Base-by-base conservation (phyloP, 2,113 vertebrate genomes). In the Herpetotheres cachinnans region DNA sequence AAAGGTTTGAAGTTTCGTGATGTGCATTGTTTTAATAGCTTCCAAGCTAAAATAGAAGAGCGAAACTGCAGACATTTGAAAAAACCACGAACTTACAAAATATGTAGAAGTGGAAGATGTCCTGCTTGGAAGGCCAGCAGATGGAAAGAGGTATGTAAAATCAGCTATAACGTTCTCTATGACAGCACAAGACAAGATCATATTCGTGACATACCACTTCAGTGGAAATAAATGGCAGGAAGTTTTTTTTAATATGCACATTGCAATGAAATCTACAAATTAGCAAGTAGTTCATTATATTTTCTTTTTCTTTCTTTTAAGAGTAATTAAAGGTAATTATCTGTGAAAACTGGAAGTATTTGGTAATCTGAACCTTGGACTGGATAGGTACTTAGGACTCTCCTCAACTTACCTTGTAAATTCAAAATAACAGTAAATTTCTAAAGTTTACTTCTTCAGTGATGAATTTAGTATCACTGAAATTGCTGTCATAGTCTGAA, bases 1-100 rank as follows among this genome's bases (percentile, higher is more conserved):
- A 99, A 98, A 73, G 99, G 99, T 72, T 97, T 98, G 95, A 99
- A 99, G 96, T 97, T 98, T 69, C 98, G 99, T 30, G 98, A 99
- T 59, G 97, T 99, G 17, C 65, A 97, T 93, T 99, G 99, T 72
- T 77, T 98, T 86, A 96, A 98, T 86, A 98, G 96, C 62, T 98
- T 98, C 85, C 98, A 98, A 87, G 95, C 66, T 47, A 97, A 98
- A 97, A 95, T 98, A 92, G 98, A 98, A 74, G 99, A 99, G 30
- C 95, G 97, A 42, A 94, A 97, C 54, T 99, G 99, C 82, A 96
- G 97, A 73, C 98, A 98, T 91, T 98, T 99, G 82, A 97, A 85
- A 82, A 98, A 98, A 54, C 99, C 99, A 73, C 98, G 93, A n/a
- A 97, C 92, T 0, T 96, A 98, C 97, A 99, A 99, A 98, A 82